A percentile compares a stretch with the other conserved stretches of the same genome.
These are phyloP conservation scores for Aegithalos caudatus DNA, from an alignment of 2,113 vertebrate species.

Conservation along the genomic window DNA sequence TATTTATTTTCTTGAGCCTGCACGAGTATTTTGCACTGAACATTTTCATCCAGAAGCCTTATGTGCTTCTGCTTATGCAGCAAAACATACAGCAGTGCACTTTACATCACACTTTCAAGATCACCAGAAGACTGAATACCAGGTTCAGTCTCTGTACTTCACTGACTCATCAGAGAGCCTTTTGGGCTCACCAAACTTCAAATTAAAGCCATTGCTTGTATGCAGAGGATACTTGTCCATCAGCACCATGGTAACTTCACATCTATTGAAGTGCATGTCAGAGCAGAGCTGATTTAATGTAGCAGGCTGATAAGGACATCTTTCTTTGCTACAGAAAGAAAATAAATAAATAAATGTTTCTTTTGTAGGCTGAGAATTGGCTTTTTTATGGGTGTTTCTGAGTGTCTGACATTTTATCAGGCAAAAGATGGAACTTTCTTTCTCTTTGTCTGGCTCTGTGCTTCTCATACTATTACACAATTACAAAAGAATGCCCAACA, in stretches of 20 bases:
- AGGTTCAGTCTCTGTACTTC: not conserved
- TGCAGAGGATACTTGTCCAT: not conserved
- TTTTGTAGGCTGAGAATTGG: not conserved
- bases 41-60: not conserved
- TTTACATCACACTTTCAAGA: not conserved
- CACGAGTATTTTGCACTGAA: not conserved
- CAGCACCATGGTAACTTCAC: not conserved
- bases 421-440: not conserved
- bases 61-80: not conserved
- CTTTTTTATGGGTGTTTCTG: not conserved
- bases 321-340: not conserved
- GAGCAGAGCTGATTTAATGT: not conserved
- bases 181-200: not conserved
- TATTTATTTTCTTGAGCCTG: not conserved
- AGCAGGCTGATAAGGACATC: not conserved
- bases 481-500: not conserved
- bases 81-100: not conserved
- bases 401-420: not conserved
- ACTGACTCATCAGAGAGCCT: not conserved
- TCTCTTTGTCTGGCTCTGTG: not conserved
- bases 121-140: not conserved
- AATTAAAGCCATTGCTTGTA: not conserved
- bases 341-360: not conserved
- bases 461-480: not conserved
- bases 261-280: not conserved